Percentiles rank a stretch among this genome's conserved stretches.
These are phyloP conservation scores for Lepilemur ruficaudatus DNA, from an alignment of 2,797 vertebrate species.

Conservation along the genomic window DNA sequence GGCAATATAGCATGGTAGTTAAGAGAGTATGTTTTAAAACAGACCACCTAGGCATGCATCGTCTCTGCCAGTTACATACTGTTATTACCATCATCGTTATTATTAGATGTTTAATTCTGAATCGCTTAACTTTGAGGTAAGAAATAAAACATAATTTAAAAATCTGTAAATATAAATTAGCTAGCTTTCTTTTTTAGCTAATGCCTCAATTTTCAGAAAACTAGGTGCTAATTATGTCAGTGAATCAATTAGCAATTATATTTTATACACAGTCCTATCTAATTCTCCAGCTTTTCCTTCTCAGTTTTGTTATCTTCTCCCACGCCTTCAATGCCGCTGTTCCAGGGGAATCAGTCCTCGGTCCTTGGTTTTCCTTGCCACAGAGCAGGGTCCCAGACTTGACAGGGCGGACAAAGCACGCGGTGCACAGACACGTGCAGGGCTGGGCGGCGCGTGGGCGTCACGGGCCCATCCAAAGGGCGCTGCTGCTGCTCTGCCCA, in stretches of 20 bases:
- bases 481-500: neutral
- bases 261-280: neutral
- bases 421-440: fast-evolving
- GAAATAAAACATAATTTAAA: neutral
- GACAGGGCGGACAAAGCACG: neutral
- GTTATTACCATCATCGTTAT: neutral
- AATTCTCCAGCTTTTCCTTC: neutral
- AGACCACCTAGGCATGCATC: neutral
- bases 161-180: neutral
- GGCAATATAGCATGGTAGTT: neutral
- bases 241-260: neutral
- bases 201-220: neutral
- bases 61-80: neutral
- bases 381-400: neutral
- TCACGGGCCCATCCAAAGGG: no score
- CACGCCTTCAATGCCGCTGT: neutral
- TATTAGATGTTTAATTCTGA: neutral
- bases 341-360: neutral
- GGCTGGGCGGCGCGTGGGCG: neutral
- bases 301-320: neutral
- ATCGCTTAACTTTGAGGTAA: neutral
- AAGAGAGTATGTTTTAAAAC: neutral
- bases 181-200: neutral
- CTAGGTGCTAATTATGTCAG: neutral
- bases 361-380: neutral